Evolutionary conservation across 2,797 vertebrate genomes (phyloP).

Genomic region (Manis crassicaudata): DNA sequence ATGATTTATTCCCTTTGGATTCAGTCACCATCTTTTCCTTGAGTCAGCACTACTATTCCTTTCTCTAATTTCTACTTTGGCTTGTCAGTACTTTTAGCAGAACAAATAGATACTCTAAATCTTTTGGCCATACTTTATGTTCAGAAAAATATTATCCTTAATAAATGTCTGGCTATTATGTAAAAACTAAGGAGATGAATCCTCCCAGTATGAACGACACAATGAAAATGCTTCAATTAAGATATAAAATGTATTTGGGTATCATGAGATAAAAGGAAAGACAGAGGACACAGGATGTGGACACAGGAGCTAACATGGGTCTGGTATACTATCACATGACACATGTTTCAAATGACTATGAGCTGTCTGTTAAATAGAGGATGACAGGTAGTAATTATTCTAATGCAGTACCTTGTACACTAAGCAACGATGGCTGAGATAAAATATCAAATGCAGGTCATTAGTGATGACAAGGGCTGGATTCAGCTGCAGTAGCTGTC

Average conservation of each 20-base stretch:
- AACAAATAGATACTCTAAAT: conserved; percentile 16
- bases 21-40: neutral
- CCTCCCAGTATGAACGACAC: neutral
- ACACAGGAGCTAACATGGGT: neutral
- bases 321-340: conserved; percentile 38
- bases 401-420: conserved; percentile 84
- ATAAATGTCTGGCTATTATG: conserved; percentile 24
- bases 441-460: conserved; percentile 85
- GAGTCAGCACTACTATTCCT: neutral
- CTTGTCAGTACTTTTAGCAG: neutral
- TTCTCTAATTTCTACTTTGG: neutral
- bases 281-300: neutral
- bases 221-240: conserved; percentile 22
- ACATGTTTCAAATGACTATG: conserved; percentile 63
- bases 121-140: neutral
- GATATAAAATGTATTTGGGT: neutral
- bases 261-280: neutral
- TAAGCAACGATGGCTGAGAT: conserved; percentile 82
- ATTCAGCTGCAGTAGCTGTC: conserved; percentile 82
- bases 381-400: conserved; percentile 89
- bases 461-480: conserved; percentile 85
- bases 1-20: neutral
- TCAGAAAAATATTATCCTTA: conserved; percentile 46
- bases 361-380: conserved; percentile 85
- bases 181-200: conserved; percentile 23